A percentile compares a stretch with the other conserved stretches of the same genome.
These are phyloP conservation scores for Typhlomys cinereus DNA, from an alignment of 2,113 vertebrate genomes.

Conservation along the genomic window DNA sequence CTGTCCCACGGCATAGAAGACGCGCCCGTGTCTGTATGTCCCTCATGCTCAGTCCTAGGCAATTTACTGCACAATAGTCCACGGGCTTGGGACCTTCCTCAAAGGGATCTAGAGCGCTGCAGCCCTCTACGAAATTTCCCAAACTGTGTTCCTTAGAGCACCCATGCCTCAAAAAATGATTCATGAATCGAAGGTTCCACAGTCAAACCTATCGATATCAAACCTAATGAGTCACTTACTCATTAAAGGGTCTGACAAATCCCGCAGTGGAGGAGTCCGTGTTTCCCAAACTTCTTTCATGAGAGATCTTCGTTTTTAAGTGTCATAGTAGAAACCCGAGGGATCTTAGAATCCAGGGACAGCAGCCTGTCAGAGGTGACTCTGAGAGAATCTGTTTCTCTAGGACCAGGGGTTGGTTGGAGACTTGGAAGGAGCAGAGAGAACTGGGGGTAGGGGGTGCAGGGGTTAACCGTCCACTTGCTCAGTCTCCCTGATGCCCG, in stretches of 20 bases:
- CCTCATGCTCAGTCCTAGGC: neutral
- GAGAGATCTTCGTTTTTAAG: neutral
- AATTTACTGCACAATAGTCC: neutral
- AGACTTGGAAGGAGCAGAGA: neutral
- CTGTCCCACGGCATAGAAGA: neutral
- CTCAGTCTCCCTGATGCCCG: neutral
- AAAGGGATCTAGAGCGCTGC: neutral
- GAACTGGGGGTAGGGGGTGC: too few species aligned
- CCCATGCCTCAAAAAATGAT: neutral
- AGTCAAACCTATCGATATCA: neutral
- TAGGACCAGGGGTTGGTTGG: neutral
- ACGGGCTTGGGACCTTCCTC: neutral
- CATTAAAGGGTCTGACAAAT: neutral
- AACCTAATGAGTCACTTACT: neutral
- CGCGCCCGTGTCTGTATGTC: accelerated
- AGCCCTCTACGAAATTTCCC: neutral
- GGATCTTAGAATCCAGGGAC: neutral
- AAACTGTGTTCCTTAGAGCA: neutral
- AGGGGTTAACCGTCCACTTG: neutral
- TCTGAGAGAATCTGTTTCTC: neutral
- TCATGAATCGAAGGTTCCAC: neutral
- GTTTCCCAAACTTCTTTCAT: neutral
- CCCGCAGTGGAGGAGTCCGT: neutral
- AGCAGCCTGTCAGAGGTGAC: neutral
- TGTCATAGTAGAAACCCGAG: neutral